Percentiles rank a stretch among this genome's conserved stretches.
These are phyloP conservation scores for Sorex fumeus DNA, from an alignment of 2,113 vertebrate genomes.

Conservation along the genomic window DNA sequence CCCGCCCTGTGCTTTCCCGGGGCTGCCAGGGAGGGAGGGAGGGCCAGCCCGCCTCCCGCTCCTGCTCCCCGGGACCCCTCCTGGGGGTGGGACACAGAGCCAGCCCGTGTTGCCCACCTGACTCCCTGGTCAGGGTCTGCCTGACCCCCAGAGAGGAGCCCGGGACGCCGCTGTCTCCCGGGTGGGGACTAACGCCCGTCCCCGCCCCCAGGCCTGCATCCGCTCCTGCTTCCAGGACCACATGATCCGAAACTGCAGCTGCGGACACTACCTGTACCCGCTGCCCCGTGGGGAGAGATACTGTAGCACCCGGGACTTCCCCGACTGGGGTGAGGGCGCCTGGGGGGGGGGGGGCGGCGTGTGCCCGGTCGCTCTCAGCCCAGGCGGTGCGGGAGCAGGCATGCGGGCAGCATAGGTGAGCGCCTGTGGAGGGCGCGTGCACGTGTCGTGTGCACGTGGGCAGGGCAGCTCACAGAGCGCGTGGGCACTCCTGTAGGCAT, in stretches of 20 bases:
- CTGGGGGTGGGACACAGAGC: no score
- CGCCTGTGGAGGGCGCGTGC: no score
- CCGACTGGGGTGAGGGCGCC: slow-evolving; percentile 88
- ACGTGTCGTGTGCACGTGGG: no score
- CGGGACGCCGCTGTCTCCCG: rapidly evolving
- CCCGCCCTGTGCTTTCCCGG: rapidly evolving
- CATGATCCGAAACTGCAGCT: slow-evolving; percentile 87
- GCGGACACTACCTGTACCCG: slow-evolving; percentile 89
- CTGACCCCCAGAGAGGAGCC: no score
- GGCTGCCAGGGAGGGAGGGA: neutral
- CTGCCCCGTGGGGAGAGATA: slow-evolving; percentile 84
- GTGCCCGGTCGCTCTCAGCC: no score
- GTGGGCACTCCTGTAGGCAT: no score
- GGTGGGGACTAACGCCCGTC: neutral
- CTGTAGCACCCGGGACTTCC: slow-evolving; percentile 88
- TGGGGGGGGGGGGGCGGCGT: rapidly evolving
- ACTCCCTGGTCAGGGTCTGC: no score
- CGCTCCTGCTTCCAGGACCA: slow-evolving; percentile 90
- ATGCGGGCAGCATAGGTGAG: no score
- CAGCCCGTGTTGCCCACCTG: no score
- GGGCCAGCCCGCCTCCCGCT: no score
- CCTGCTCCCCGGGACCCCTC: neutral
- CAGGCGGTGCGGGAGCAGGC: no score
- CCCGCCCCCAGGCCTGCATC: slow-evolving; percentile 88
- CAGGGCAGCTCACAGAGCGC: no score